Evolutionary conservation across 2,888 invertebrate genomes (phyloP), one percentile per base, ranked within the genome.

Genomic region (Cryptocheilus praepositus): DNA sequence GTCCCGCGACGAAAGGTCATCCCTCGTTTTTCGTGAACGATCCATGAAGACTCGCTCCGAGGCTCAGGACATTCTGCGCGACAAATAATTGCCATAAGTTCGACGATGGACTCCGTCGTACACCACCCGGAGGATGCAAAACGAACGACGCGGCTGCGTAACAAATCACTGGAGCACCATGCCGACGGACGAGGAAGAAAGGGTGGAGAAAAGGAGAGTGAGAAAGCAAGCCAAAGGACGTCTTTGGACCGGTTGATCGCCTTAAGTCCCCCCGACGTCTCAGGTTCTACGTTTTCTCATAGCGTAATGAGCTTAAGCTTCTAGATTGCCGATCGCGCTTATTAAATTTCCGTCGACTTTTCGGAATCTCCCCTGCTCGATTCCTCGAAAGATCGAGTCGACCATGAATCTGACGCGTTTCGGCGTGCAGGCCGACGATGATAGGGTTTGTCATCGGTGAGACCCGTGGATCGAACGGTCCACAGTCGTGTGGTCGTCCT

Each of bases 31-130:
- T 74, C 74, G 74, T 74, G 70, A 71, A 70, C 70, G 76, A 74
- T 78, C 78, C 78, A 78, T 78, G 76, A 75, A 78, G 79, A 76
- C 56, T 59, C 61, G 70, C 64, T 73, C 79, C 76, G 79, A 76
- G 78, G 78, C 76, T 79, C 76, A 76, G 71, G 79, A 76, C 79
- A 78, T 76, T 63, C 76, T 79, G 62, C 25, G 44, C 18, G 25
- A 51, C 59, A 21, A 54, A 62, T 63, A 53, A 5, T 36, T 7
- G 7, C 36, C 36, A 11, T 11, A 5, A 36, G 11, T 5, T 36
- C 8, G 36, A 36, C 11, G 36, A 11, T 11, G 4, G 8, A 11
- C 3, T 36, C 5, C 5, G 25, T 25, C 5, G 3, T 5, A 25
- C 25, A 25, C 25, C 3, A 2, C 5, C 5, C 25, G 62, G 62